phyloP scores from a whole-genome alignment of 2,888 invertebrate genomes.

The Tryphoninae sp. region DNA sequence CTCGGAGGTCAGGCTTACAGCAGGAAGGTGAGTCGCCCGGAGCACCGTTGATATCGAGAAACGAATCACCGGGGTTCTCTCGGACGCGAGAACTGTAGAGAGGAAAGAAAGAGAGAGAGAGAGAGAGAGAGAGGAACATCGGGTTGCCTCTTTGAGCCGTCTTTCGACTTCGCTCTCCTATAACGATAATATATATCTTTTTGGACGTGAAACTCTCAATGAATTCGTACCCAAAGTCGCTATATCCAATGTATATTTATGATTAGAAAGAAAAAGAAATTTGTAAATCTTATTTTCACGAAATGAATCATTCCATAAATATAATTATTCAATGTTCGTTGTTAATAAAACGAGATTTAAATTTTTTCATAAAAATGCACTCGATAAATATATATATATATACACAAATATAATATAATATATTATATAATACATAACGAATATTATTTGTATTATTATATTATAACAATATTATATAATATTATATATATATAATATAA shows the following conservation, averaged over 20 bases:
- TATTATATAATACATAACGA: too few relatives aligned
- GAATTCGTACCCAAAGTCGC: constrained; percentile 35
- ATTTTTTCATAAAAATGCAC: not conserved
- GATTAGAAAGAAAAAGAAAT: not conserved
- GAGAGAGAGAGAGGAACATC: constrained; percentile 7
- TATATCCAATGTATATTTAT: not conserved
- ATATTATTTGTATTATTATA: too few relatives aligned
- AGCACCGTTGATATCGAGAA: constrained; percentile 79
- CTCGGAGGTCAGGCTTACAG: constrained; percentile 77
- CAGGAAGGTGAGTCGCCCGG: constrained; percentile 78
- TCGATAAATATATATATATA: too few relatives aligned
- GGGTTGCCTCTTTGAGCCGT: constrained; percentile 33
- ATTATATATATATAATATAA: too few relatives aligned
- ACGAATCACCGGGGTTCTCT: constrained; percentile 75
- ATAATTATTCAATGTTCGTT: not conserved
- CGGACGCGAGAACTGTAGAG: constrained; percentile 49
- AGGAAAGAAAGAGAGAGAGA: constrained; percentile 37
- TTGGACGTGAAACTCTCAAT: constrained; percentile 32
- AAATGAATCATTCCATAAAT: not conserved
- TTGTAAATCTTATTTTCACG: not conserved
- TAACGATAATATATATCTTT: constrained; percentile 53
- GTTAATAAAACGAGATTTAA: not conserved
- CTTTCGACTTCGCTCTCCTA: constrained; percentile 53
- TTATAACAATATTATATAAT: too few relatives aligned
- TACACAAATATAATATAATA: too few relatives aligned